These are phyloP conservation scores for Pyrgilauda ruficollis DNA, from an alignment of 2,113 vertebrate species.

Conservation along the genomic window DNA sequence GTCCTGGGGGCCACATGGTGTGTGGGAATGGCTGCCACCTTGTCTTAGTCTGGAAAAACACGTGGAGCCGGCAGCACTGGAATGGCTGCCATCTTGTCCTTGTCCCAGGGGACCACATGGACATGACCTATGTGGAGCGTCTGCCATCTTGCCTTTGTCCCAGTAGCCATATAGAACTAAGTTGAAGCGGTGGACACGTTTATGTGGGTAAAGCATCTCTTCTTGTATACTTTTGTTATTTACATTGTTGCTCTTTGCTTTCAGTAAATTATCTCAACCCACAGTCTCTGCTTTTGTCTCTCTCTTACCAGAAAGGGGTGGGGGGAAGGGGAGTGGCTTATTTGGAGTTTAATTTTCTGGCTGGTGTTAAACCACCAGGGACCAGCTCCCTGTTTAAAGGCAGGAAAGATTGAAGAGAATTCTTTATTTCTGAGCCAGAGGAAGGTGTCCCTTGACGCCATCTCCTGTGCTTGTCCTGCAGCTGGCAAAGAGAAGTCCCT, in stretches of 20 bases:
- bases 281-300: not conserved
- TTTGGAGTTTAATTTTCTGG: not conserved
- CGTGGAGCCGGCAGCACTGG: rapidly evolving
- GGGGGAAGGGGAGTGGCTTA: not conserved
- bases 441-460: not conserved
- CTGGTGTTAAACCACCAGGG: not conserved
- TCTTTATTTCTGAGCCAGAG: not conserved
- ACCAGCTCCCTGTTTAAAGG: not conserved
- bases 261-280: not conserved
- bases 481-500: not conserved
- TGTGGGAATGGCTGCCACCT: not conserved
- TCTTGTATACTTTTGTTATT: not conserved
- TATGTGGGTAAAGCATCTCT: not conserved
- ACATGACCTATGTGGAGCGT: not conserved
- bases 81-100: not conserved
- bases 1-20: not conserved
- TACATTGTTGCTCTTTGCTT: not conserved
- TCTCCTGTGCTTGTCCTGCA: not conserved
- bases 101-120: not conserved
- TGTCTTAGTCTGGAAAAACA: not conserved
- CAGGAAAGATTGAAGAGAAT: not conserved
- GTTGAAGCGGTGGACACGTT: not conserved
- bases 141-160: not conserved
- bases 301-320: not conserved
- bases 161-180: not conserved